Conservation (phyloP, 1,140 invertebrate species). For the Bursaphelenchus mucronatus region DNA sequence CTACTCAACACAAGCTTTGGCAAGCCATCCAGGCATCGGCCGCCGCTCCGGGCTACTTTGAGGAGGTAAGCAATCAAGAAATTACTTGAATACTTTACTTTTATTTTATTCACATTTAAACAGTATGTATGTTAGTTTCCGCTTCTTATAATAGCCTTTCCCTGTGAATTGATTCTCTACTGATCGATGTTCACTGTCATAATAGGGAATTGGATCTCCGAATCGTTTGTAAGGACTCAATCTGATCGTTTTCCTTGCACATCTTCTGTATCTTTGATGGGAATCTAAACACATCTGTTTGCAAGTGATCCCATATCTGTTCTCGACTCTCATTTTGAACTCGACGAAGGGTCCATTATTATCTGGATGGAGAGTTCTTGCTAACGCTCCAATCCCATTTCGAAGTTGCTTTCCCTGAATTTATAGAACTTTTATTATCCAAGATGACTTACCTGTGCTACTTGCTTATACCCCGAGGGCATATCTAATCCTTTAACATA, state of each 20-base stretch:
- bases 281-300: conserved; percentile 36
- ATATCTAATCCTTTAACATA: conserved; percentile 36
- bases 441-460: conserved; percentile 32
- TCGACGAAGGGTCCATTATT: conserved; percentile 33
- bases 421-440: conserved; percentile 19
- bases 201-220: conserved; percentile 34
- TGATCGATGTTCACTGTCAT: conserved; percentile 17
- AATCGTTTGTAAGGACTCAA: conserved; percentile 34
- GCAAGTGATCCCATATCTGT: conserved; percentile 35
- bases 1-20: conserved; percentile 68
- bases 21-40: conserved; percentile 82
- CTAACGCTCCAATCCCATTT: conserved; percentile 22
- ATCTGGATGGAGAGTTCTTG: conserved; percentile 29
- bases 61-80: conserved; percentile 69
- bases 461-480: conserved; percentile 35
- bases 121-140: conserved; percentile 33
- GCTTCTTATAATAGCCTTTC: conserved; percentile 26
- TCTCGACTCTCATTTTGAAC: conserved; percentile 38
- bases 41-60: conserved; percentile 86
- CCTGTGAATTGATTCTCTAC: conserved; percentile 31
- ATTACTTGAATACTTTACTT: neutral
- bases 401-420: conserved; percentile 15
- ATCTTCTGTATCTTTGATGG: conserved; percentile 28
- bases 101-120: conserved; percentile 63
- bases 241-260: conserved; percentile 29